A percentile compares a stretch with the other conserved stretches of the same genome.
Evolutionary conservation across 2,888 invertebrate genomes (phyloP).

Genomic region (Trissolcus brochymenae): DNA sequence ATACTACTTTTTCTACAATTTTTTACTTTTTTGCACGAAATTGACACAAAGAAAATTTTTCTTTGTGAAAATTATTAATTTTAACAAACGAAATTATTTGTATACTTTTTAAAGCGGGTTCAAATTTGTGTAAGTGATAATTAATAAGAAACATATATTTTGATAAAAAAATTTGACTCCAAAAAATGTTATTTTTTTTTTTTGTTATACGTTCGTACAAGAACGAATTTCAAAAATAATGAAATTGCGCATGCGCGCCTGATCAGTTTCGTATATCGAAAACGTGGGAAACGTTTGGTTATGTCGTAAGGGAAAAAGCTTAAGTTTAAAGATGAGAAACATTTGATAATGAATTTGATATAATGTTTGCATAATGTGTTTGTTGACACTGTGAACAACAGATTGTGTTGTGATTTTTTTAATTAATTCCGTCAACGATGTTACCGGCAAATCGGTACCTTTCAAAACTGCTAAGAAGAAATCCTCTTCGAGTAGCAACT

Average conservation of each 20-base stretch:
- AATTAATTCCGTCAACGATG: constrained; percentile 56
- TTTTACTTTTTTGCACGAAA: too few relatives aligned
- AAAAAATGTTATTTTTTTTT: too few relatives aligned
- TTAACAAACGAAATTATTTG: too few relatives aligned
- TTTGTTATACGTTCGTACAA: too few relatives aligned
- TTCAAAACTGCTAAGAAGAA: constrained; percentile 60
- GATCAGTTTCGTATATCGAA: not conserved
- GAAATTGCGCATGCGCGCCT: not conserved
- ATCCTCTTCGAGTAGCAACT: constrained; percentile 52
- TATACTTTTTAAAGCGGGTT: too few relatives aligned
- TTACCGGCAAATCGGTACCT: constrained; percentile 61
- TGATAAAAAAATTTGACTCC: too few relatives aligned
- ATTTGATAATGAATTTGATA: not conserved
- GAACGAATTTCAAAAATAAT: too few relatives aligned
- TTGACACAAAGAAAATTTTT: too few relatives aligned
- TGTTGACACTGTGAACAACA: not conserved
- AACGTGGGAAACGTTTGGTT: constrained; percentile 2
- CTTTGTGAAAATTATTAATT: too few relatives aligned
- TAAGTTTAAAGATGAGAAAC: not conserved
- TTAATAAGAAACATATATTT: too few relatives aligned
- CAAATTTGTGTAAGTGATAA: too few relatives aligned
- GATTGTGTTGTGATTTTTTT: not conserved
- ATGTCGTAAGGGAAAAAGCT: not conserved
- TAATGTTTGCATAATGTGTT: not conserved
- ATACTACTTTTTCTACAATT: too few relatives aligned